phyloP scores from a whole-genome alignment of 1,140 invertebrate species.

The fruit fly (Drosophila melanogaster) region DNA sequence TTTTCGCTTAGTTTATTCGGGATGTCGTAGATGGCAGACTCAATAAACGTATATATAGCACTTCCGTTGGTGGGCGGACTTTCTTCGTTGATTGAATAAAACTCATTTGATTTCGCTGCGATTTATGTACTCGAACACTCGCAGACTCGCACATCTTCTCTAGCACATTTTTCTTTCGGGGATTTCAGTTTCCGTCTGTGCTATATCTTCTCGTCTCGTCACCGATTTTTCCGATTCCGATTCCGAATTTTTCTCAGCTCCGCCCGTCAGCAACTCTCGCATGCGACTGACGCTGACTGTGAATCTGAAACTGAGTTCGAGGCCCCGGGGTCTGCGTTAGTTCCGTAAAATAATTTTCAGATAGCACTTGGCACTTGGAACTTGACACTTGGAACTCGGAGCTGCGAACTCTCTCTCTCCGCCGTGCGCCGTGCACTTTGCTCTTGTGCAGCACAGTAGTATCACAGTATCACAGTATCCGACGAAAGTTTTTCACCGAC shows the following conservation, averaged over 20 bases:
- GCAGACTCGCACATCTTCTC: slow-evolving; percentile 51
- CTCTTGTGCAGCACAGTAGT: slow-evolving; percentile 20
- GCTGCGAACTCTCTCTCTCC: slow-evolving; percentile 26
- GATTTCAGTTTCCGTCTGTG: slow-evolving; percentile 18
- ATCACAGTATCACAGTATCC: slow-evolving; percentile 17
- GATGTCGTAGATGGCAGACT: slow-evolving; percentile 1
- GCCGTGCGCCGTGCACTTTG: slow-evolving; percentile 78
- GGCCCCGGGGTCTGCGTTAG: slow-evolving; percentile 53
- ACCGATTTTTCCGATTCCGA: background rate
- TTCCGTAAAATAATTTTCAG: slow-evolving; percentile 73
- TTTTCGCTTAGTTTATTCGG: slow-evolving; percentile 68
- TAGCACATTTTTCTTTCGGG: slow-evolving; percentile 30
- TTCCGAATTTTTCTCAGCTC: slow-evolving; percentile 33
- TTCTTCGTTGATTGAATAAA: slow-evolving; percentile 80
- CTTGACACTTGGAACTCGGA: background rate
- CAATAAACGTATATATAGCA: slow-evolving; percentile 53
- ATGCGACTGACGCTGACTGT: slow-evolving; percentile 31
- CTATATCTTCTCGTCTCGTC: background rate
- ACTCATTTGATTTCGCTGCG: slow-evolving; percentile 63
- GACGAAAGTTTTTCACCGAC: slow-evolving; percentile 58
- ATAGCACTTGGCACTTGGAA: background rate
- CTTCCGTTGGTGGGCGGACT: slow-evolving; percentile 67
- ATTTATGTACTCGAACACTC: slow-evolving; percentile 32
- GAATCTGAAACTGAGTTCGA: slow-evolving; percentile 29
- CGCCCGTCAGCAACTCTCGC: slow-evolving; percentile 42